These are phyloP conservation scores for Yponomeuta cagnagella DNA, from an alignment of 2,888 invertebrate species.

Conservation along the genomic window DNA sequence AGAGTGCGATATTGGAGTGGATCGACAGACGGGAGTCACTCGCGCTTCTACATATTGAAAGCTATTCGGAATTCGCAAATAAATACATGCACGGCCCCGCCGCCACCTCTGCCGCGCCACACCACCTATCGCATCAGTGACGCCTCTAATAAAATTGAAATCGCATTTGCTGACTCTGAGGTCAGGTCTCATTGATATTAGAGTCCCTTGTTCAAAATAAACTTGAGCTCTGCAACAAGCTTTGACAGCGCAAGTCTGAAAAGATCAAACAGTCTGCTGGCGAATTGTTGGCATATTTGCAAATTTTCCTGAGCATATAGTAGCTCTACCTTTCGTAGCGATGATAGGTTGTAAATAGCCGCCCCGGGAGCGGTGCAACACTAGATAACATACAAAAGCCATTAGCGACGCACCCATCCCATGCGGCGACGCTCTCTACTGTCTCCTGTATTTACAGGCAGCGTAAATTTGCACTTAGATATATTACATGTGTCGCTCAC, in stretches of 20 bases:
- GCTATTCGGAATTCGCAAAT: constrained; percentile 71
- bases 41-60: constrained; percentile 71
- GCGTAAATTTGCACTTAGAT: constrained; percentile 20
- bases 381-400: constrained; percentile 50
- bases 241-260: not conserved
- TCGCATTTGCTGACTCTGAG: constrained; percentile 57
- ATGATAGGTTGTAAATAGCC: constrained; percentile 14
- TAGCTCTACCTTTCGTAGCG: not conserved
- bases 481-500: constrained; percentile 24
- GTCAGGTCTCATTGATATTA: constrained; percentile 46
- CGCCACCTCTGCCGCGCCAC: constrained; percentile 28
- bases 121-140: constrained; percentile 51
- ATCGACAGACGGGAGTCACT: constrained; percentile 67
- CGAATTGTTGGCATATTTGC: not conserved
- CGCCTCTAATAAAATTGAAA: constrained; percentile 63
- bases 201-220: constrained; percentile 20
- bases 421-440: constrained; percentile 24
- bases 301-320: not conserved
- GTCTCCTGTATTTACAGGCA: constrained; percentile 18
- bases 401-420: constrained; percentile 53
- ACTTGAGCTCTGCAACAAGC: not conserved
- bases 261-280: not conserved
- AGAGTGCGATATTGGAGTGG: constrained; percentile 68
- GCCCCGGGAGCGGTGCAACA: constrained; percentile 18
- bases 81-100: constrained; percentile 42